Conservation (phyloP, 2,888 invertebrate genomes). For the Acleris emargana region DNA sequence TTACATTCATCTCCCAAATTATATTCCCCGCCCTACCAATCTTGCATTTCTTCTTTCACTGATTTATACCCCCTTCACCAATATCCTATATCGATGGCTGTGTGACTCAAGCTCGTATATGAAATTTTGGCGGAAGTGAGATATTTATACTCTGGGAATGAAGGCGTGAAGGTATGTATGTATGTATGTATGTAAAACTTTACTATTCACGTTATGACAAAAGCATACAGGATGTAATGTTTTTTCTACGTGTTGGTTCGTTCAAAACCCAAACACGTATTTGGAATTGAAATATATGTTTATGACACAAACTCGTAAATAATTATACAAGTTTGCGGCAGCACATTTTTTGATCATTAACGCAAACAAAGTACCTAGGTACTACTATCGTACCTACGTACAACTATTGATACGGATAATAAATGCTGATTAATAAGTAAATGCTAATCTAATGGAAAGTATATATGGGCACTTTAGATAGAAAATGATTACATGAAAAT, state of each 20-base stretch:
- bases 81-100: slow-evolving; percentile 22
- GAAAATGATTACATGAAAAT: slow-evolving; percentile 16
- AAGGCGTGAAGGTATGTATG: too few relatives aligned
- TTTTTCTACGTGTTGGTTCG: not conserved
- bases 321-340: slow-evolving; percentile 16
- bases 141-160: slow-evolving; percentile 19
- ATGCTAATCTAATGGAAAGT: slow-evolving; percentile 2
- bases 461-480: slow-evolving; percentile 3
- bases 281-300: not conserved
- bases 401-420: slow-evolving; percentile 17
- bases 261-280: too few relatives aligned
- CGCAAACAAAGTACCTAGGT: not conserved
- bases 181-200: slow-evolving; percentile 19
- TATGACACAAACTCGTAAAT: slow-evolving; percentile 16
- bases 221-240: too few relatives aligned
- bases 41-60: too few relatives aligned
- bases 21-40: too few relatives aligned
- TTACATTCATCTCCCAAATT: too few relatives aligned
- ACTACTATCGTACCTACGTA: slow-evolving; percentile 7
- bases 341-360: slow-evolving; percentile 2
- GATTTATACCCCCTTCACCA: too few relatives aligned
- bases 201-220: slow-evolving; percentile 11
- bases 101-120: slow-evolving; percentile 22
- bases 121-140: slow-evolving; percentile 13
- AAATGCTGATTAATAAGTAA: slow-evolving; percentile 8